Conservation (phyloP, 2,888 invertebrate genomes). For the Platyscelio sp. region DNA sequence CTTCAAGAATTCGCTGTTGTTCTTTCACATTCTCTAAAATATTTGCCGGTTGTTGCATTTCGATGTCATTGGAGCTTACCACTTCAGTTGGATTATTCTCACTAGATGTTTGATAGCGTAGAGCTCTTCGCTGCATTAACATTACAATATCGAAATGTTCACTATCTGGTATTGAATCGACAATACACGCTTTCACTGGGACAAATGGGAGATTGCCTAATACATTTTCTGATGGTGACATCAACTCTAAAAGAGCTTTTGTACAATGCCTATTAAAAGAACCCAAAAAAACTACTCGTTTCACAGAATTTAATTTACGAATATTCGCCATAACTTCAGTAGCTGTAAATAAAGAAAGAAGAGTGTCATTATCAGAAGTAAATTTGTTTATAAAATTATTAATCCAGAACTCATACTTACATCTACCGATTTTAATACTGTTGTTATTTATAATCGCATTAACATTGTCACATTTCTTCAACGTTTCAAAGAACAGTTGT, state of each 20-base stretch:
- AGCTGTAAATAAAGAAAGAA: too few relatives aligned
- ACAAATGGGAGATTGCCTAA: slow-evolving; percentile 81
- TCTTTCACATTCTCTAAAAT: slow-evolving; percentile 61
- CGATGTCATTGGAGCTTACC: neutral
- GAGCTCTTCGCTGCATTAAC: slow-evolving; percentile 80
- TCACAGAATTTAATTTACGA: slow-evolving; percentile 78
- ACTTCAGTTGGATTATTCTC: neutral
- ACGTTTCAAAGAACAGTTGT: slow-evolving; percentile 74
- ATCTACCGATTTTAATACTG: slow-evolving; percentile 72
- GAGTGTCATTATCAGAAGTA: too few relatives aligned
- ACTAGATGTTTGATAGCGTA: slow-evolving; percentile 65
- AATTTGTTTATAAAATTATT: too few relatives aligned
- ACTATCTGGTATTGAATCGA: slow-evolving; percentile 81
- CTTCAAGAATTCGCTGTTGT: too few relatives aligned
- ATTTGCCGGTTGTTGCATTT: slow-evolving; percentile 8
- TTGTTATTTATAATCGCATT: slow-evolving; percentile 80
- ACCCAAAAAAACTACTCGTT: slow-evolving; percentile 81
- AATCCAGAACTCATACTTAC: slow-evolving; percentile 49
- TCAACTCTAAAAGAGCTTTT: slow-evolving; percentile 81
- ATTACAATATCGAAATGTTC: slow-evolving; percentile 82
- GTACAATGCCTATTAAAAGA: slow-evolving; percentile 82
- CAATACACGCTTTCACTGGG: slow-evolving; percentile 81
- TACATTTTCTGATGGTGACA: slow-evolving; percentile 77
- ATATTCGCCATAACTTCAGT: slow-evolving; percentile 80
- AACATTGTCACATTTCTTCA: slow-evolving; percentile 77